Evolutionary conservation across 2,888 invertebrate species (phyloP), one percentile per base, ranked within the genome.

Genomic region (Chrysina gloriosa): DNA sequence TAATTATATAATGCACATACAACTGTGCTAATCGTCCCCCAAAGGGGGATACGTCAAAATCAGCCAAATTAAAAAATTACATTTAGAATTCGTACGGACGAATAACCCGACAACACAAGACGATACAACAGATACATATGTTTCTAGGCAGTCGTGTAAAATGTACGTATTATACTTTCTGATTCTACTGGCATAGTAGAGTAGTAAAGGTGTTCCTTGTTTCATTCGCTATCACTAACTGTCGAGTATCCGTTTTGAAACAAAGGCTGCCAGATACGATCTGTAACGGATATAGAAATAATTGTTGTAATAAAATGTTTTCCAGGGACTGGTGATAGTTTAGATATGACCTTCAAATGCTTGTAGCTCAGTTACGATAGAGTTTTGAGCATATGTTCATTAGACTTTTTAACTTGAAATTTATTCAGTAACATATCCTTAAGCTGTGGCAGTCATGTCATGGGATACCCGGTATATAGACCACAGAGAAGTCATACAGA

Each of bases 211-310:
- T n/a, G n/a, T n/a, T n/a, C n/a, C n/a, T n/a, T n/a, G 9, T 42
- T 27, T 36, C 68, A 72, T 66, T 72, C 72, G 50, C 69, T 71
- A 63, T 72, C 72, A 54, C 71, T 72, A 34, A 71, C 68, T 52
- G 71, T 71, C 9, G 70, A 72, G 56, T 70, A 72, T 68, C 70
- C 72, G 21, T 72, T 67, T 50, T 67, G 64, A 16, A 39, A 64
- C 11, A 50, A 19, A 31, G 68, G 42, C 29, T 68, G 68, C 64
- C 61, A 67, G 6, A 39, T 19, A 19, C 63, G 54, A 67, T 52
- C 67, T 67, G 54, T 34, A 63, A 52, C n/a, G n/a, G n/a, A n/a
- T n/a, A n/a, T n/a, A n/a, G n/a, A n/a, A n/a, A n/a, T n/a, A n/a
- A n/a, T n/a, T n/a, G n/a, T n/a, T n/a, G n/a, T n/a, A n/a, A n/a